Percentiles rank a stretch among this genome's conserved stretches.
These are phyloP conservation scores for Dynastes maya DNA, from an alignment of 2,888 invertebrate genomes.

Conservation along the genomic window DNA sequence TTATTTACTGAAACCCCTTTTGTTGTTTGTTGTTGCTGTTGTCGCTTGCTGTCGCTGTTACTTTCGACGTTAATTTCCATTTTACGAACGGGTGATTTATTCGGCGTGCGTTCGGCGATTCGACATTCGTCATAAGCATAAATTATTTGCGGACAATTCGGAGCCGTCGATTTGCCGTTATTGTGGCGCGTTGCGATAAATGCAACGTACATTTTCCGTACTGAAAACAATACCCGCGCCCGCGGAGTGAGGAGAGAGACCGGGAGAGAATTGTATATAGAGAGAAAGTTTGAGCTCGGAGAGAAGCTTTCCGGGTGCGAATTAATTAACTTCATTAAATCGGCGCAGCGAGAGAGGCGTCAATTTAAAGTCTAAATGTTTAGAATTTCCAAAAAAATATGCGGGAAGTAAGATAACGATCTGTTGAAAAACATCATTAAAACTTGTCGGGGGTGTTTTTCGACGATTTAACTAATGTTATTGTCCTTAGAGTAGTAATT, in stretches of 20 bases:
- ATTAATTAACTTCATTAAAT: slow-evolving; percentile 21
- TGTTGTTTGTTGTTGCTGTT: too few species aligned
- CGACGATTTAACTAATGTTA: too few species aligned
- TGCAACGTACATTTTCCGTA: slow-evolving; percentile 20
- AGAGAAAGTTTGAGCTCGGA: not conserved
- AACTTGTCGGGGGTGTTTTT: too few species aligned
- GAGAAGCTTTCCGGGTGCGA: not conserved
- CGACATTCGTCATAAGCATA: slow-evolving; percentile 35
- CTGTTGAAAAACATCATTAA: too few species aligned
- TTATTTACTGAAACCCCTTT: slow-evolving; percentile 23
- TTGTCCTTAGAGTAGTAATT: too few species aligned
- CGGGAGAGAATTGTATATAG: not conserved
- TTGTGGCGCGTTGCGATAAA: slow-evolving; percentile 13
- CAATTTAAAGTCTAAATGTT: not conserved
- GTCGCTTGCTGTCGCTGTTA: not conserved
- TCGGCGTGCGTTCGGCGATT: not conserved
- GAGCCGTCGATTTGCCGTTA: slow-evolving; percentile 16
- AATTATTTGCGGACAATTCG: slow-evolving; percentile 43
- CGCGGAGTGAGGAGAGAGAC: not conserved
- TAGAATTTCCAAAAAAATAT: not conserved
- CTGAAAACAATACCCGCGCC: slow-evolving; percentile 7
- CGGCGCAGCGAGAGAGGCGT: not conserved
- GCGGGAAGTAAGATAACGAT: too few species aligned
- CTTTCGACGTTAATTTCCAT: slow-evolving; percentile 31
- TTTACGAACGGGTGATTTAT: slow-evolving; percentile 39